Conservation (phyloP, 1,140 invertebrate genomes). For the Helicoverpa zea region DNA sequence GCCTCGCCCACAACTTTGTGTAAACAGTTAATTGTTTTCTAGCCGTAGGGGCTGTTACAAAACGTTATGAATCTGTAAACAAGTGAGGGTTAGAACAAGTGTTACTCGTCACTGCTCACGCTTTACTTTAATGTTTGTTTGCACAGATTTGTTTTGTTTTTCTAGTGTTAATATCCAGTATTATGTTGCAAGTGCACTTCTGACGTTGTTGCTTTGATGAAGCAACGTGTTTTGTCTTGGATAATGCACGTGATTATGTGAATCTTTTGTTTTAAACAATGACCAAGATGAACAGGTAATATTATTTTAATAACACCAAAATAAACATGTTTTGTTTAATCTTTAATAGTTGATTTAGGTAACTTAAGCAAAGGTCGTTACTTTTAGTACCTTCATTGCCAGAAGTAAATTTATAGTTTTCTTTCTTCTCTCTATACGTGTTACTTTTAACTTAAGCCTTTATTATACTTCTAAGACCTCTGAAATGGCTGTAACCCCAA, state of each 20-base stretch:
- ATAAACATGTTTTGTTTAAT: too few species aligned
- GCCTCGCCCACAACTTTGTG: constrained; percentile 28
- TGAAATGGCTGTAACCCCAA: too few species aligned
- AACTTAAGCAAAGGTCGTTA: too few species aligned
- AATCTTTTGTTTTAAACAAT: background rate
- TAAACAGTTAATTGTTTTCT: constrained; percentile 40
- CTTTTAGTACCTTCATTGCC: too few species aligned
- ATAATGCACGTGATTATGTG: background rate
- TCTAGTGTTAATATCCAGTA: background rate
- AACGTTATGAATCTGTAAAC: constrained; percentile 39
- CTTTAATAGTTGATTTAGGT: too few species aligned
- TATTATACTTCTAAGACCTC: too few species aligned
- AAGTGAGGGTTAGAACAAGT: constrained; percentile 42
- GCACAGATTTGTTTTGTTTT: constrained; percentile 24
- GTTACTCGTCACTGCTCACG: constrained; percentile 27
- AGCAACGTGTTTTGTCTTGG: background rate
- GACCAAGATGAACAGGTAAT: too few species aligned
- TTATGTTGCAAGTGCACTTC: background rate
- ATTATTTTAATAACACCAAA: too few species aligned
- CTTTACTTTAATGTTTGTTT: constrained; percentile 34
- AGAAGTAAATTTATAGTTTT: too few species aligned
- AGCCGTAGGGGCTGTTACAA: constrained; percentile 22
- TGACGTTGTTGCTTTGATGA: background rate
- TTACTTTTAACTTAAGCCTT: too few species aligned
- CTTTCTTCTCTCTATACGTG: too few species aligned